Percentiles rank a stretch among this genome's conserved stretches.
Conservation (phyloP, 2,113 vertebrate species). For the Zosterops lateralis region DNA sequence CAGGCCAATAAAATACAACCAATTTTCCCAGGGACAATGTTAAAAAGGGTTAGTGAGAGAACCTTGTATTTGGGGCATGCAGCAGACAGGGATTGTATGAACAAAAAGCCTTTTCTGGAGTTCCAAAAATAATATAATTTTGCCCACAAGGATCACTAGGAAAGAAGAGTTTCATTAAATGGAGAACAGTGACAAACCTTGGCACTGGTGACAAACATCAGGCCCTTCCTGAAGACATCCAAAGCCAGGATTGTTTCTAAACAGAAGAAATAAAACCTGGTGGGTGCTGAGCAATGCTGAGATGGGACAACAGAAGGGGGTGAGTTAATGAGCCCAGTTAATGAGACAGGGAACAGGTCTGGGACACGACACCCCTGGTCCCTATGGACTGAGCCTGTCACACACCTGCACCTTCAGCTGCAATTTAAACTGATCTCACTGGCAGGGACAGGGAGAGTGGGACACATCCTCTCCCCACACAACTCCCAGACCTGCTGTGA, state of each 20-base stretch:
- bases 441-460: background rate
- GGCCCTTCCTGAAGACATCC: slow-evolving; percentile 89
- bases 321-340: background rate
- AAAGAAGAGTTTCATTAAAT: background rate
- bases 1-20: background rate
- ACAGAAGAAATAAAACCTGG: background rate
- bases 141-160: background rate
- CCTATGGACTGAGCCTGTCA: background rate
- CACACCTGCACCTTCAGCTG: background rate
- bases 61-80: background rate
- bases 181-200: slow-evolving; percentile 78
- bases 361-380: background rate
- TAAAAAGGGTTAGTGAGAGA: background rate
- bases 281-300: background rate
- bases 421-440: background rate
- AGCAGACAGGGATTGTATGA: background rate
- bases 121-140: background rate
- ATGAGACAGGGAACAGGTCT: background rate
- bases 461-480: background rate
- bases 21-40: background rate
- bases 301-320: background rate
- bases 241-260: slow-evolving; percentile 89
- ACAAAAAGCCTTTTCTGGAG: background rate
- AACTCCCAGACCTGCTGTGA: background rate
- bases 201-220: slow-evolving; percentile 87